Conservation (phyloP, 2,797 vertebrate species). For the Chaetodon trifasciatus region DNA sequence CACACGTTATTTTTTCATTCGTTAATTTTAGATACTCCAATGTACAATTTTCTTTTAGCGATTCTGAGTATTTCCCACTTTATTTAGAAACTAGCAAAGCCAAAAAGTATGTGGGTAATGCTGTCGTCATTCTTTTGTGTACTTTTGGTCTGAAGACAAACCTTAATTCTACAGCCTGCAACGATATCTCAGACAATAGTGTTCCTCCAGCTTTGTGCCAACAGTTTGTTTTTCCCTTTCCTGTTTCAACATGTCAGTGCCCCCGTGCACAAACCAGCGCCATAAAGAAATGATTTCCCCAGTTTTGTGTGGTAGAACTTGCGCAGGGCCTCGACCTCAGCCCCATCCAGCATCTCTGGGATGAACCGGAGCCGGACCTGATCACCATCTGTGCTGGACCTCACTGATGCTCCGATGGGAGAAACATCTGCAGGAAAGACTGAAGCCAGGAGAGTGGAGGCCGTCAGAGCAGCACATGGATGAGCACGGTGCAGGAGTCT, state of each 20-base stretch:
- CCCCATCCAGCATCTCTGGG: not conserved
- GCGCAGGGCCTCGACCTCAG: not conserved
- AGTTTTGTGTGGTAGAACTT: not conserved
- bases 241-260: not conserved
- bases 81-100: not conserved
- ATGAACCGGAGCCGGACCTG: not conserved
- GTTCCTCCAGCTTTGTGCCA: not conserved
- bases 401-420: too few relatives aligned
- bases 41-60: not conserved
- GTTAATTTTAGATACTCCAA: not conserved
- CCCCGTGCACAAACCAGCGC: not conserved
- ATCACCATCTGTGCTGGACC: too few relatives aligned
- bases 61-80: not conserved
- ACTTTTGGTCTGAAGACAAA: constrained; percentile 4
- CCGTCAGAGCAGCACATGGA: too few relatives aligned
- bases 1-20: not conserved
- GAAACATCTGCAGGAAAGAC: too few relatives aligned
- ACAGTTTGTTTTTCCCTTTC: not conserved
- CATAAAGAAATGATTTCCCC: not conserved
- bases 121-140: not conserved
- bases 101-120: not conserved
- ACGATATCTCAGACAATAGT: not conserved
- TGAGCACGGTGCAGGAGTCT: not conserved
- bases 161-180: not conserved
- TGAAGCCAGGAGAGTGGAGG: too few relatives aligned